A percentile compares a stretch with the other conserved stretches of the same genome.
Conservation (phyloP, 2,888 invertebrate species). For the Drosophila fungiperda region DNA sequence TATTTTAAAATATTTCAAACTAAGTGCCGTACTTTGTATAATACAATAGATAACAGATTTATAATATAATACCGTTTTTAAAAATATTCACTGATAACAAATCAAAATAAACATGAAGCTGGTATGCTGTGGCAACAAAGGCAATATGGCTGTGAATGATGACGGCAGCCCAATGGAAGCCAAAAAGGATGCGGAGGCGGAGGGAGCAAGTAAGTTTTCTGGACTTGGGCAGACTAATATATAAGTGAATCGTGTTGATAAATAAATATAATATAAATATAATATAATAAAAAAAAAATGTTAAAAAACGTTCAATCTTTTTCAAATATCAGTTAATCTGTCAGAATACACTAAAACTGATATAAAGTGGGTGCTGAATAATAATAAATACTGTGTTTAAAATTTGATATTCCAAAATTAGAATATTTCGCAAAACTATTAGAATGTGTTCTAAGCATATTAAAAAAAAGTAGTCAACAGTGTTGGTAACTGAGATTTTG, state of each 20-base stretch:
- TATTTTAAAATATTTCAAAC: background rate
- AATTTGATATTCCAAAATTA: background rate
- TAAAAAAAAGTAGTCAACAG: background rate
- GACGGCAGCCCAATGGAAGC: conserved; percentile 12
- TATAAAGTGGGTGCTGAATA: background rate
- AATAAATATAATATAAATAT: background rate
- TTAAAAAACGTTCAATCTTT: background rate
- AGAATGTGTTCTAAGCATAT: background rate
- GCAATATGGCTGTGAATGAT: conserved; percentile 44
- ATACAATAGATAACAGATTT: background rate
- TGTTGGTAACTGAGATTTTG: background rate
- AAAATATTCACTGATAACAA: background rate
- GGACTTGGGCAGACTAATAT: background rate
- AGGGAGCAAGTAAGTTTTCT: conserved; percentile 57
- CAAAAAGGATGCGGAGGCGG: conserved; percentile 62
- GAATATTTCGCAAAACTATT: background rate
- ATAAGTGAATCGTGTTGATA: background rate
- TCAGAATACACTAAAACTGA: background rate
- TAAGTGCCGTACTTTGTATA: background rate
- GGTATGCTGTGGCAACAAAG: conserved; percentile 58
- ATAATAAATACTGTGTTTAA: background rate
- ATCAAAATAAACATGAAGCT: conserved; percentile 50
- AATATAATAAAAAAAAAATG: background rate
- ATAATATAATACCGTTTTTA: background rate
- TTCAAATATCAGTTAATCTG: background rate